Evolutionary conservation across 2,113 vertebrate species (phyloP).

Genomic region (Apteryx owenii): DNA sequence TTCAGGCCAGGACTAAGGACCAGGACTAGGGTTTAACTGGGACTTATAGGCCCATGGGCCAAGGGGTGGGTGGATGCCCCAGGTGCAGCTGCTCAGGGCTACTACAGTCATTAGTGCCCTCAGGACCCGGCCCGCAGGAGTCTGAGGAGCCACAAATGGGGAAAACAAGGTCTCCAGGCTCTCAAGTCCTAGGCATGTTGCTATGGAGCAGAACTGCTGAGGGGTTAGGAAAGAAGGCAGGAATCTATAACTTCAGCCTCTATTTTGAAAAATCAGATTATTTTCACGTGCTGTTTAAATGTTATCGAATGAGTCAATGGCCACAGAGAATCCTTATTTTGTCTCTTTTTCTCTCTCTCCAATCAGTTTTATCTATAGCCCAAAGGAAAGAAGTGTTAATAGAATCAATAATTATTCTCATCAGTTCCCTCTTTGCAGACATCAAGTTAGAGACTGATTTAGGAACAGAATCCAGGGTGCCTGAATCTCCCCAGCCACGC

Average conservation of each 20-base stretch:
- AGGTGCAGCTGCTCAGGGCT: neutral
- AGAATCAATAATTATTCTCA: neutral
- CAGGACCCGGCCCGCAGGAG: neutral
- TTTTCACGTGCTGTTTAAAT: neutral
- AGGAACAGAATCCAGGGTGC: neutral
- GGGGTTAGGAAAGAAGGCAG: neutral
- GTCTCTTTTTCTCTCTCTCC: neutral
- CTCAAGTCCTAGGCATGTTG: neutral
- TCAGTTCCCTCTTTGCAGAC: neutral
- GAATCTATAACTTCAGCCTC: neutral
- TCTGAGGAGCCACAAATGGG: neutral
- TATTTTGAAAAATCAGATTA: neutral
- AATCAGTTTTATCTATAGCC: neutral
- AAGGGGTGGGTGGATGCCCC: neutral
- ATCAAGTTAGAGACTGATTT: neutral
- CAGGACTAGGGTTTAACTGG: too few relatives aligned
- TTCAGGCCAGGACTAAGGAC: too few relatives aligned
- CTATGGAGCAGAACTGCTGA: neutral
- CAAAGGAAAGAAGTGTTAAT: neutral
- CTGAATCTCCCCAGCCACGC: neutral
- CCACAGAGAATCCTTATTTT: neutral
- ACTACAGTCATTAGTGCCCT: neutral
- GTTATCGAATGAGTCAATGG: neutral
- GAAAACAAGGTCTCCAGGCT: neutral
- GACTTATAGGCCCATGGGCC: neutral